A percentile compares a stretch with the other conserved stretches of the same genome.
These are phyloP conservation scores for Oostethus manadensis DNA, from an alignment of 2,113 vertebrate genomes.

Conservation along the genomic window DNA sequence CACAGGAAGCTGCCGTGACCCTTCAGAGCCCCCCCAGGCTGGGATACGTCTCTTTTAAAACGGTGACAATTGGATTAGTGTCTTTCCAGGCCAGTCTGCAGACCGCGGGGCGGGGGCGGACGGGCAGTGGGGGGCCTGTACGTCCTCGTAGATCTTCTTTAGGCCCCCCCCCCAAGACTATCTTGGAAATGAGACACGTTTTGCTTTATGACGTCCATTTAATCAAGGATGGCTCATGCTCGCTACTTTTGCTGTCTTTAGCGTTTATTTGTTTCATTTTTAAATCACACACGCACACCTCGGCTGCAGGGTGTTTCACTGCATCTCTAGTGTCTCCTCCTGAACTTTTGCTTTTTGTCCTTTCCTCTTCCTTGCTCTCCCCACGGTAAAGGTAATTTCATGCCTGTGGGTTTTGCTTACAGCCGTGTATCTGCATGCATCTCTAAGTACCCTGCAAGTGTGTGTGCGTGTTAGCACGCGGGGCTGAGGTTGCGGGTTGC, in stretches of 20 bases:
- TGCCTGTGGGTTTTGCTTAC: constrained; percentile 30
- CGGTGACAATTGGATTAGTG: constrained; percentile 62
- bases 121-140: constrained; percentile 8
- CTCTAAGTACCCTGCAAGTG: constrained; percentile 10
- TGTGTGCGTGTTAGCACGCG: background rate
- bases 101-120: constrained; percentile 27
- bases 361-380: background rate
- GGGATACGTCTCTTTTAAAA: constrained; percentile 39
- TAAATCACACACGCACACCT: constrained; percentile 4
- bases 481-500: background rate
- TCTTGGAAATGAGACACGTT: too few species aligned
- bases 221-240: too few species aligned
- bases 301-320: constrained; percentile 29
- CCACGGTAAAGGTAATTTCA: constrained; percentile 28
- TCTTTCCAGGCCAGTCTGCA: constrained; percentile 48
- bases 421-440: constrained; percentile 19
- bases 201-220: too few species aligned
- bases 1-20: constrained; percentile 55
- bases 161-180: too few species aligned
- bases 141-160: constrained; percentile 3
- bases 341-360: constrained; percentile 1
- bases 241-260: too few species aligned
- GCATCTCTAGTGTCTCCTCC: constrained; percentile 7
- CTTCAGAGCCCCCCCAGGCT: constrained; percentile 30
- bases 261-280: too few species aligned